Conservation (phyloP, 2,797 vertebrate species). For the Oreonectes daqikongensis region DNA sequence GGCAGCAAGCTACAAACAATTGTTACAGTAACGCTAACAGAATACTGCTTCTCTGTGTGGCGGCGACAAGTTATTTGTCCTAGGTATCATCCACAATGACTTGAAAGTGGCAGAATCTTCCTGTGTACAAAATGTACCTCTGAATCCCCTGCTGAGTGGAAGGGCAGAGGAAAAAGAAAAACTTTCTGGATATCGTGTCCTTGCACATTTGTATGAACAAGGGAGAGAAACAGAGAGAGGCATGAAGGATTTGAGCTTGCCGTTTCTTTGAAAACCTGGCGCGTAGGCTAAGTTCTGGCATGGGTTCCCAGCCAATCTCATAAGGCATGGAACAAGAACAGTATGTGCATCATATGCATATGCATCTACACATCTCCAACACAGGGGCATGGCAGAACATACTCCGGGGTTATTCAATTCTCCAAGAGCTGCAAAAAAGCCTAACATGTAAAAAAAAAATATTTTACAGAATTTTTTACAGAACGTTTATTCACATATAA, state of each 20-base stretch:
- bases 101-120: conserved; percentile 13
- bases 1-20: conserved; percentile 1
- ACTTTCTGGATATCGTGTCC: conserved; percentile 25
- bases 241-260: conserved; percentile 3
- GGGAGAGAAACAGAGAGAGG: conserved; percentile 14
- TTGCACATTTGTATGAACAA: conserved; percentile 24
- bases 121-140: conserved; percentile 30
- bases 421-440: not conserved
- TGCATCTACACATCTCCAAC: not conserved
- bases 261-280: conserved; percentile 22
- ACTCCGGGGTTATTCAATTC: not conserved
- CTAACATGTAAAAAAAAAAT: too few relatives aligned
- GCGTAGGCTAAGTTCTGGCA: conserved; percentile 21
- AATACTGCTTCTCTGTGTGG: conserved; percentile 13
- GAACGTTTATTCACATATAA: not conserved
- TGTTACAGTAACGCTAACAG: conserved; percentile 18
- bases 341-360: conserved; percentile 30
- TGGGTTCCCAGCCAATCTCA: conserved; percentile 9
- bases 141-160: conserved; percentile 31
- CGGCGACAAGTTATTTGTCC: conserved; percentile 19
- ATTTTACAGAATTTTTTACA: not conserved
- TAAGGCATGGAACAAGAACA: conserved; percentile 19
- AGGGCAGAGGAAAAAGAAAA: not conserved
- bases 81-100: conserved; percentile 14
- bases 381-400: not conserved